Percentiles rank a stretch among this genome's conserved stretches.
Conservation (phyloP, 2,888 invertebrate genomes). For the Dioctria linearis region DNA sequence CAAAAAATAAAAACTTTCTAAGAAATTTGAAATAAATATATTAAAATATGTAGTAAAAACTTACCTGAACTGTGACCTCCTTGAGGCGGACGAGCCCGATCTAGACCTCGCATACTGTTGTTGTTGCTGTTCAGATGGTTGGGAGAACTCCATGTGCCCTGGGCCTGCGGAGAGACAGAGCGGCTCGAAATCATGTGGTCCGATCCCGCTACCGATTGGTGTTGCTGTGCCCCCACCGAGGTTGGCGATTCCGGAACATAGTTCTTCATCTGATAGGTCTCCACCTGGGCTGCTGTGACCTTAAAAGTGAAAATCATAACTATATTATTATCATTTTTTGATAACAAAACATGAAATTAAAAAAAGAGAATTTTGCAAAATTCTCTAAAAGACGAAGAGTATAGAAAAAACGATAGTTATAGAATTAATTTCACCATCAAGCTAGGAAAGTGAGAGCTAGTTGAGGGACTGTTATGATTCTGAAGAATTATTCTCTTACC, state of each 20-base stretch:
- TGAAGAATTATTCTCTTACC: too few species aligned
- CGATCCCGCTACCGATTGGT: conserved; percentile 69
- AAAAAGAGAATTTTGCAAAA: too few species aligned
- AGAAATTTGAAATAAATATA: background rate
- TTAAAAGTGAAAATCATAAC: conserved; percentile 55
- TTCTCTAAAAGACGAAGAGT: too few species aligned
- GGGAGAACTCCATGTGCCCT: conserved; percentile 69
- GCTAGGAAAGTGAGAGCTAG: too few species aligned
- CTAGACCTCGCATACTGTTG: conserved; percentile 69
- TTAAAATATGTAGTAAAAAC: conserved; percentile 52
- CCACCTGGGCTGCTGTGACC: conserved; percentile 73
- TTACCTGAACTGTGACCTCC: conserved; percentile 71
- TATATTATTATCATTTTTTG: background rate
- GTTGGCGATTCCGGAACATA: conserved; percentile 71
- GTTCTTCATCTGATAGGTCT: conserved; percentile 72
- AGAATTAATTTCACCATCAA: too few species aligned
- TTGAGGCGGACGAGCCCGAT: conserved; percentile 71
- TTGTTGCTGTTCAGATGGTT: conserved; percentile 67
- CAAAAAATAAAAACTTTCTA: background rate
- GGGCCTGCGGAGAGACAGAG: conserved; percentile 71
- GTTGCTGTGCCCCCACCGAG: conserved; percentile 69
- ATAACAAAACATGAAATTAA: background rate
- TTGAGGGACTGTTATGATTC: too few species aligned
- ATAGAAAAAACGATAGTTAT: too few species aligned
- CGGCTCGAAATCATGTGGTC: conserved; percentile 71